Evolutionary conservation across 2,888 invertebrate species (phyloP).

Genomic region (Epicampocera succincta): DNA sequence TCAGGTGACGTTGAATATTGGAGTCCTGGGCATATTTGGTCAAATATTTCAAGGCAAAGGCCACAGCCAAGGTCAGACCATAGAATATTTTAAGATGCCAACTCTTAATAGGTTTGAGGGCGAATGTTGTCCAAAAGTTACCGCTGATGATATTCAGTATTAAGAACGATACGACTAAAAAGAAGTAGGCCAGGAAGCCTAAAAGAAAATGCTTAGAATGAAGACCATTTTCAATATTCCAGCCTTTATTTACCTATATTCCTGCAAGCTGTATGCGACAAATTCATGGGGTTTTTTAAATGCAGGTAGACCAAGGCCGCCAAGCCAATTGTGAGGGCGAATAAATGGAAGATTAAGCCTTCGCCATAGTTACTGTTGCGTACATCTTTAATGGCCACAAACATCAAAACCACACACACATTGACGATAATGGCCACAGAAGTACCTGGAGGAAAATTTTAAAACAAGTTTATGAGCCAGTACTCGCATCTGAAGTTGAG

Average conservation of each 20-base stretch:
- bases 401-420: constrained; percentile 73
- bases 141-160: constrained; percentile 75
- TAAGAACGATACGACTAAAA: constrained; percentile 75
- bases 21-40: constrained; percentile 76
- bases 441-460: constrained; percentile 69
- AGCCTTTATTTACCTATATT: constrained; percentile 72
- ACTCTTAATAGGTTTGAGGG: constrained; percentile 69
- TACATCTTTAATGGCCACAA: constrained; percentile 74
- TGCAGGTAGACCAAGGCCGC: constrained; percentile 74
- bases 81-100: constrained; percentile 74
- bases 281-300: constrained; percentile 76
- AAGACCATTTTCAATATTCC: not conserved
- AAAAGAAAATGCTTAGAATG: not conserved
- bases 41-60: constrained; percentile 72
- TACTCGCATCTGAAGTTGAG: not conserved
- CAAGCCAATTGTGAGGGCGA: constrained; percentile 73
- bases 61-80: constrained; percentile 68
- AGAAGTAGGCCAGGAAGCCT: constrained; percentile 77
- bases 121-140: constrained; percentile 75
- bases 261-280: constrained; percentile 74
- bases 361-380: constrained; percentile 76
- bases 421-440: constrained; percentile 76
- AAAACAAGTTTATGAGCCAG: not conserved
- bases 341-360: constrained; percentile 75
- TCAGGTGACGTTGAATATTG: constrained; percentile 72